A percentile compares a stretch with the other conserved stretches of the same genome.
phyloP scores from a whole-genome alignment of 1,140 invertebrate genomes.

The Pissodes strobi region DNA sequence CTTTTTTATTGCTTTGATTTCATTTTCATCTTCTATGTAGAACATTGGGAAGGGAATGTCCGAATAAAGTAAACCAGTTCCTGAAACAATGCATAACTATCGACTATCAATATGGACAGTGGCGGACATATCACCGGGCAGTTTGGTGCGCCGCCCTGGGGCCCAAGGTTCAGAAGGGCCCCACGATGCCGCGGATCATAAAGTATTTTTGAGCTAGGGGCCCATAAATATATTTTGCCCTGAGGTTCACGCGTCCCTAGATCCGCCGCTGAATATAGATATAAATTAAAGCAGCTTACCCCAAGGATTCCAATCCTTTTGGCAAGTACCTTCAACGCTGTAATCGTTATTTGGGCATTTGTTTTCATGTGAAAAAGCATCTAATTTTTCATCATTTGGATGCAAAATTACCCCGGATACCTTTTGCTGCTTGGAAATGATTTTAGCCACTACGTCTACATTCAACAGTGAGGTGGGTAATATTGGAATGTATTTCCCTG shows the following conservation, averaged over 20 bases:
- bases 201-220: not conserved
- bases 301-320: constrained; percentile 74
- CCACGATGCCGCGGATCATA: too few species aligned
- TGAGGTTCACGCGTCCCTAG: too few species aligned
- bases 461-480: constrained; percentile 68
- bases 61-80: constrained; percentile 69
- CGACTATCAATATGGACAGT: too few species aligned
- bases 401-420: constrained; percentile 64
- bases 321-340: constrained; percentile 58
- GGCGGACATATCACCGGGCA: too few species aligned
- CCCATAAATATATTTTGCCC: too few species aligned
- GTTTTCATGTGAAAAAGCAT: constrained; percentile 71
- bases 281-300: constrained; percentile 55
- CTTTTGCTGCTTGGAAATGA: constrained; percentile 57
- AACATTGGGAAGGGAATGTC: constrained; percentile 88
- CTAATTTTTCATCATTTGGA: constrained; percentile 56
- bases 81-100: constrained; percentile 8
- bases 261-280: too few species aligned
- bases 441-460: constrained; percentile 57
- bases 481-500: constrained; percentile 72
- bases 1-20: constrained; percentile 64
- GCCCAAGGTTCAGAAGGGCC: too few species aligned
- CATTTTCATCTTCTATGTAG: constrained; percentile 64
- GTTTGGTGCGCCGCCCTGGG: too few species aligned
- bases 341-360: constrained; percentile 83